Conservation (phyloP, 2,113 vertebrate genomes). For the Misgurnus anguillicaudatus region DNA sequence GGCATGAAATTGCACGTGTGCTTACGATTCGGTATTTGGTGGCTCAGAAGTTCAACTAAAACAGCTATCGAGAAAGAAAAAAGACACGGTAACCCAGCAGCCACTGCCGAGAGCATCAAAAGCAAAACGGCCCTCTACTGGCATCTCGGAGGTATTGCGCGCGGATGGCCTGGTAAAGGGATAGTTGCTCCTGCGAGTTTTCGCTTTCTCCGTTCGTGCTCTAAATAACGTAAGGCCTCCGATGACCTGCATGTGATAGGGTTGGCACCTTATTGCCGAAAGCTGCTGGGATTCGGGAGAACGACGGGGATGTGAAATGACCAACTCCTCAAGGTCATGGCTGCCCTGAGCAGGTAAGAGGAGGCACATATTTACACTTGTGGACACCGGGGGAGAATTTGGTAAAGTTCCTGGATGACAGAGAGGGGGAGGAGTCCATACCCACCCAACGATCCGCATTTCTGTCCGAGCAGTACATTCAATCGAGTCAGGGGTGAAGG, state of each 20-base stretch:
- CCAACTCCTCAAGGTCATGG: constrained; percentile 43
- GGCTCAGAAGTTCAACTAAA: constrained; percentile 23
- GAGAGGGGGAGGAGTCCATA: constrained; percentile 12
- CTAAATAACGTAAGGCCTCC: constrained; percentile 65
- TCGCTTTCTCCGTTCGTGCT: neutral
- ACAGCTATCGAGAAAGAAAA: neutral
- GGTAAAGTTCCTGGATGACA: constrained; percentile 54
- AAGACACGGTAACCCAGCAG: constrained; percentile 49
- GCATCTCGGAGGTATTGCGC: constrained; percentile 74
- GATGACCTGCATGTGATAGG: constrained; percentile 54
- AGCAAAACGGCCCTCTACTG: constrained; percentile 51
- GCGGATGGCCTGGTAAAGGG: constrained; percentile 76
- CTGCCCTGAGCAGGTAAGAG: constrained; percentile 70
- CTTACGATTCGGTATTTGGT: constrained; percentile 12
- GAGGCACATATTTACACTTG: constrained; percentile 75
- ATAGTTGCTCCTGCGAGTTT: constrained; percentile 67
- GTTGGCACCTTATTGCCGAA: constrained; percentile 55
- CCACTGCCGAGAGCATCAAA: constrained; percentile 45
- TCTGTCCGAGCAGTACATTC: constrained; percentile 45
- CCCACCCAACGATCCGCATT: constrained; percentile 13
- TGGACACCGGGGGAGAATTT: constrained; percentile 39
- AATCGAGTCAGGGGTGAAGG: constrained; percentile 33
- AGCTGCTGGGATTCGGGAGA: constrained; percentile 13
- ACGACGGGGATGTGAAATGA: neutral
- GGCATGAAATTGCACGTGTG: neutral